Evolutionary conservation across 2,113 vertebrate species (phyloP), one percentile per base, ranked within the genome.

Genomic region (Scomber colias): DNA sequence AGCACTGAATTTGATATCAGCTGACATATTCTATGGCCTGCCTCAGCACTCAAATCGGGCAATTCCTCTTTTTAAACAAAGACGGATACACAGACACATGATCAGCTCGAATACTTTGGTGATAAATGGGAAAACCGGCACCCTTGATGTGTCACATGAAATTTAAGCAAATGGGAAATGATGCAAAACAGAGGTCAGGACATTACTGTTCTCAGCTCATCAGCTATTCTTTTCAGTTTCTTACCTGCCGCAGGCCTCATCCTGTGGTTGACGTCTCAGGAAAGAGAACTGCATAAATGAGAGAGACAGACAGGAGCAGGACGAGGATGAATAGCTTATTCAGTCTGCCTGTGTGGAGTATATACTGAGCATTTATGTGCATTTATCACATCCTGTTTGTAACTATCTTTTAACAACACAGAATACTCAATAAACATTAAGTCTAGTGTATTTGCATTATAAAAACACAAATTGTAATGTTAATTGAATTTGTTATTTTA

Each of bases 201-300:
- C 35, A 12, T 56, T 65, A 3, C 31, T 66, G 15, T 84, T 49
- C 53, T 63, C 45, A 59, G 60, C 75, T 79, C 63, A 77, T 77
- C 57, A 71, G 57, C 9, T 31, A 76, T 66, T 72, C 35, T 48
- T 71, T 66, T 55, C 75, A 21, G 45, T 31, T 21, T 76, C 95
- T 94, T 95, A 99, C 97, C 95, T 96, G 96, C 94, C 93, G 89
- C 94, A 91, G 95, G 94, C 95, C 93, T 95, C 96, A 96, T 97
- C 92, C 93, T 97, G 94, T 93, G 95, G 91, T 94, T 95, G 85
- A 92, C 82, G 92, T 97, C 97, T 97, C 97, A 97, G 97, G 96
- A 95, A 79, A 97, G 96, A 96, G 96, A 95, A 94, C 97, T 98
- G 90, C 90, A 92, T 87, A 53, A 68, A 89, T 80, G 56, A 85